Evolutionary conservation across 2,888 invertebrate species (phyloP), one percentile per base, ranked within the genome.

Genomic region (Cetonia aurata): DNA sequence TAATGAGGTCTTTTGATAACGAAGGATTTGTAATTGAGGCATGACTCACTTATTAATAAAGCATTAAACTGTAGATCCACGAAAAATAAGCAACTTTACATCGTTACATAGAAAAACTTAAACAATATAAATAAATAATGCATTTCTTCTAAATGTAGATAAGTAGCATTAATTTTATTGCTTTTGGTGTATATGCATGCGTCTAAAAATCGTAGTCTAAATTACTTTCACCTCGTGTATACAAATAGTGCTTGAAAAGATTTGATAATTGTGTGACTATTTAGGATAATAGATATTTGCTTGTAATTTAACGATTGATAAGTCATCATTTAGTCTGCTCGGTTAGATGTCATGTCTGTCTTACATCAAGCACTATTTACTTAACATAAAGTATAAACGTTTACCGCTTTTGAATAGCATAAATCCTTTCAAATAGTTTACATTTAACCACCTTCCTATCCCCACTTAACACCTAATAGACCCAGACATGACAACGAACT

Each of bases 271-370:
- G 25, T 4, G 25, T 25, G 25, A 25, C 1, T 25, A 25, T 25
- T 25, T 25, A 25, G 25, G 4, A 4, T 25, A 25, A 1, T 4
- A 3, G 4, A 25, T 25, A 3, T 25, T 25, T n/a, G n/a, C n/a
- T n/a, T n/a, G n/a, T n/a, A n/a, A n/a, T n/a, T 25, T 25, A 3
- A 25, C 25, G 25, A 3, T 25, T 25, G 4, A 25, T 1, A 25
- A 25, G 3, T 25, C 25, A 4, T 25, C 4, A 4, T 37, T 55
- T 55, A 19, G 57, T 69, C 57, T 46, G 48, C 52, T 72, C 76
- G 74, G 73, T 72, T 71, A 71, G 56, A 69, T 79, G 80, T 81
- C 80, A 81, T 80, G 80, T 80, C 80, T 81, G 80, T 70, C 50
- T 72, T 76, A 78, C 25, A 25, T 53, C 81, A 81, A 81, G 81